Conservation (phyloP, 2,888 invertebrate genomes). For the Erebia epiphron region DNA sequence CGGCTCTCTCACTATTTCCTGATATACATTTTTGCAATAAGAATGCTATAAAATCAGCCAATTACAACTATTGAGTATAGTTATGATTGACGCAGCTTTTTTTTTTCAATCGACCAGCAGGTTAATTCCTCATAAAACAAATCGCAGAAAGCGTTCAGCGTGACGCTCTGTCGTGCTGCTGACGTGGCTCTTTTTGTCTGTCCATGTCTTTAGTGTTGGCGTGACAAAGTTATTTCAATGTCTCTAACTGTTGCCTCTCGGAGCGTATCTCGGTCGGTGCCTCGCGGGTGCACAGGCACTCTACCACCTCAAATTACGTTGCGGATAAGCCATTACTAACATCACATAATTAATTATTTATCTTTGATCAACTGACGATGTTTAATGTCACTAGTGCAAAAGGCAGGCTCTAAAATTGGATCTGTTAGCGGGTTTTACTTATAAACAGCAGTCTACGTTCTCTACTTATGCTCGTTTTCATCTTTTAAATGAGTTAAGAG, state of each 20-base stretch:
- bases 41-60: no score
- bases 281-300: slow-evolving; percentile 24
- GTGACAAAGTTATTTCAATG: slow-evolving; percentile 75
- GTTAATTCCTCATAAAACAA: no score
- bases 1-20: no score
- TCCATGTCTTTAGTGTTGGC: slow-evolving; percentile 48
- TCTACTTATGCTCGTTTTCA: no score
- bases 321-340: slow-evolving; percentile 26
- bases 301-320: slow-evolving; percentile 28
- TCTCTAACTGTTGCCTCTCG: slow-evolving; percentile 63
- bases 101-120: no score
- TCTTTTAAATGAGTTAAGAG: no score
- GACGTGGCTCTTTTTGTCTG: neutral
- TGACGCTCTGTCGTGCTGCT: neutral
- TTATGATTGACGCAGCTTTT: no score
- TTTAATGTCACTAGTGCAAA: slow-evolving; percentile 14
- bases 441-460: neutral
- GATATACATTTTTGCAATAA: no score
- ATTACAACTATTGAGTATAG: no score
- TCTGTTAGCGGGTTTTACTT: neutral
- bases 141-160: no score
- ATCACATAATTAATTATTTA: slow-evolving; percentile 32
- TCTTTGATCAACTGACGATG: slow-evolving; percentile 22
- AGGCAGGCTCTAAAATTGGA: neutral
- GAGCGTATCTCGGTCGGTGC: slow-evolving; percentile 25